phyloP scores from a whole-genome alignment of 2,888 invertebrate genomes.

The Hesperia comma region DNA sequence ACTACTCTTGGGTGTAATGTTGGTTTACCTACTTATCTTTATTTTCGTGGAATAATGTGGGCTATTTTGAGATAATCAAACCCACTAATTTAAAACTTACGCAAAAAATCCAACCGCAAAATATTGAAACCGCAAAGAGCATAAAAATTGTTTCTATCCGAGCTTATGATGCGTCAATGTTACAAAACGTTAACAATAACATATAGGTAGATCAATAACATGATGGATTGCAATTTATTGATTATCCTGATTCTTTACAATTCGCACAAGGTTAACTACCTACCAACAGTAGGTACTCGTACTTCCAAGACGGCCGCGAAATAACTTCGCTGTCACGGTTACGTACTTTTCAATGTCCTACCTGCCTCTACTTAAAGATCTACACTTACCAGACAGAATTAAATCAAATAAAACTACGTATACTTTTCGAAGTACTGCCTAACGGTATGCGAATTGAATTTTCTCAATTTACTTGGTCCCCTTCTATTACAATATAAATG shows the following conservation, averaged over 20 bases:
- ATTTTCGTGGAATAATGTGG: too few relatives aligned
- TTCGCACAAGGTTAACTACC: constrained; percentile 14
- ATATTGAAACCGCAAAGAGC: too few relatives aligned
- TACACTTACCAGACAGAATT: background rate
- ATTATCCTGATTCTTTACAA: constrained; percentile 9
- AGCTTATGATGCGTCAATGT: too few relatives aligned
- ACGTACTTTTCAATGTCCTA: constrained; percentile 6
- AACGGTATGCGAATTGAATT: background rate
- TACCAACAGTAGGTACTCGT: background rate
- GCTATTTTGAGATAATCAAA: too few relatives aligned
- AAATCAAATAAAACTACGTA: background rate
- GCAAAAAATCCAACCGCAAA: too few relatives aligned
- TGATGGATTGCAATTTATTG: background rate
- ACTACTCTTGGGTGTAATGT: too few relatives aligned
- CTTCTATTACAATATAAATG: background rate
- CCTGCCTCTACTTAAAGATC: background rate
- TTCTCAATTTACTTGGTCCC: constrained; percentile 4
- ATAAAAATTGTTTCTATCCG: too few relatives aligned
- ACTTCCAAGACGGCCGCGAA: background rate
- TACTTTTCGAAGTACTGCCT: background rate
- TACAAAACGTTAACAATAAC: background rate
- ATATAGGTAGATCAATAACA: too few relatives aligned
- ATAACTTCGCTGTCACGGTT: constrained; percentile 14
- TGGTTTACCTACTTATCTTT: too few relatives aligned
- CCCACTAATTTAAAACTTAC: too few relatives aligned